Base-by-base conservation (phyloP, 2,113 vertebrate genomes). In the Aphelocoma coerulescens region DNA sequence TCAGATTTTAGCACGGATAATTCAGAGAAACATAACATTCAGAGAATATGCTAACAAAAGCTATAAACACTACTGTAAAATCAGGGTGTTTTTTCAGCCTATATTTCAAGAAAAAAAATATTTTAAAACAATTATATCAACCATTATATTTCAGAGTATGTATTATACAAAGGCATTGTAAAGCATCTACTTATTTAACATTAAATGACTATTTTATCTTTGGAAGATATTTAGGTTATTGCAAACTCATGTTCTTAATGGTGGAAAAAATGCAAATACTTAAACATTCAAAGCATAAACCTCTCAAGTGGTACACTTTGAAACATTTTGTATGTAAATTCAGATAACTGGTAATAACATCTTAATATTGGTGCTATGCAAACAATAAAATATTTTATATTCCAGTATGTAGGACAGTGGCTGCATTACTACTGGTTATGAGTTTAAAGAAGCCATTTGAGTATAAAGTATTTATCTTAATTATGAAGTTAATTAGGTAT, bases 1-100 rank as follows among this genome's bases (percentile, higher is more conserved):
- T 20, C 7, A 58, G 6, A 13, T 44, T 83, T 90, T 61, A 61
- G 4, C 21, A 33, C 2, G 6, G 21, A 32, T 19, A 57, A 52
- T 39, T 68, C 16, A 83, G 39, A 57, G 5, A 86, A 68, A 86
- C 39, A 33, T 19, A 44, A 23, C 41, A 61, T 28, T 73, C 26
- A 12, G 7, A 1, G 10, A 85, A 46, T 41, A 66, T 32, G 17
- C 21, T 66, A 74, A 23, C 7, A 27, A 49, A 55, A 57, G 10
- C 14, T 43, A 57, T 43, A 52, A 67, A 57, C 2, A 24, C 4
- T 59, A 37, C 4, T 55, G 7, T 32, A 83, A 68, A 41, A 52
- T 2, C 10, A 48, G 5, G 0, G 0, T 5, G 2, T 2, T 2
- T 3, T 1, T 17, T n/a, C 3, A 10, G 13, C 7, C 9, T 43